A percentile compares a stretch with the other conserved stretches of the same genome.
Evolutionary conservation across 2,888 invertebrate genomes (phyloP).

Genomic region (Callosobruchus maculatus): DNA sequence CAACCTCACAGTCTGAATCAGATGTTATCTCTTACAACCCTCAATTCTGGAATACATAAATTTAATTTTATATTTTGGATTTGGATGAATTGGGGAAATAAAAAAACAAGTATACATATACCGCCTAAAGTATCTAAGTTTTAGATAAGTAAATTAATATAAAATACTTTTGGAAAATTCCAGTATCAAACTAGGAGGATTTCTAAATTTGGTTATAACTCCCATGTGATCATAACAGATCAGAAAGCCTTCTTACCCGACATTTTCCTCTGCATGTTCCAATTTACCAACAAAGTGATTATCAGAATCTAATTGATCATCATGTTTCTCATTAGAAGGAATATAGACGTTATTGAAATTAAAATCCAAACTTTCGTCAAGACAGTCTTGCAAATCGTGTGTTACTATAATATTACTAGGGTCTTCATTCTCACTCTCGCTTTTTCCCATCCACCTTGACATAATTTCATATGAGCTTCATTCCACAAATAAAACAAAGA

Average conservation of each 20-base stretch:
- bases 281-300: constrained; percentile 47
- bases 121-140: too few relatives aligned
- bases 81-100: too few relatives aligned
- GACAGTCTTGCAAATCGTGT: constrained; percentile 54
- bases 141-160: too few relatives aligned
- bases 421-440: constrained; percentile 29
- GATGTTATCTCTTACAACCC: too few relatives aligned
- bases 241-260: constrained; percentile 44
- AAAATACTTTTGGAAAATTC: constrained; percentile 28
- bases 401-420: constrained; percentile 49
- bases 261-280: constrained; percentile 48
- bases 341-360: constrained; percentile 48
- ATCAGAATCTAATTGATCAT: constrained; percentile 33
- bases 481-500: constrained; percentile 19
- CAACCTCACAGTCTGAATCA: too few relatives aligned
- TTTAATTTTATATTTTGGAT: too few relatives aligned
- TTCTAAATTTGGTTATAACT: constrained; percentile 36
- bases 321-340: constrained; percentile 19
- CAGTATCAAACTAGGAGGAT: constrained; percentile 19
- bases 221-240: constrained; percentile 9
- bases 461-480: constrained; percentile 17
- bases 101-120: too few relatives aligned
- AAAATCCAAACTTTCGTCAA: too few relatives aligned
- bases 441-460: constrained; percentile 32
- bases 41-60: too few relatives aligned